A percentile compares a stretch with the other conserved stretches of the same genome.
Conservation (phyloP, 1,140 invertebrate species). For the Dinoponera quadriceps region DNA sequence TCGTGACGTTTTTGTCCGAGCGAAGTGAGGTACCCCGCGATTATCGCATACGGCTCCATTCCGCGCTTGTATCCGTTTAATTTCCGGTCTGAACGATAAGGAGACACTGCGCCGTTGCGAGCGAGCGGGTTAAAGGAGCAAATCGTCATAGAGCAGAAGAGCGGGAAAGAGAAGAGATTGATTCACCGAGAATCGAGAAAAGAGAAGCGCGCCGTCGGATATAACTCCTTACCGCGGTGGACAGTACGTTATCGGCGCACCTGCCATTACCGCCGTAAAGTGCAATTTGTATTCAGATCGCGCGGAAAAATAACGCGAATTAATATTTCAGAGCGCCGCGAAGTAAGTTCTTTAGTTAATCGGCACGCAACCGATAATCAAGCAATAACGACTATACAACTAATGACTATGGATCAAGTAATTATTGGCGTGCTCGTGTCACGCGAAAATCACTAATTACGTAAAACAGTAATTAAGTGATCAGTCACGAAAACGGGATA, state of each 20-base stretch:
- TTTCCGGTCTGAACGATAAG: slow-evolving; percentile 56
- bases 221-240: not conserved
- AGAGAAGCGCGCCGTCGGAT: not conserved
- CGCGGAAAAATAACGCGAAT: slow-evolving; percentile 20
- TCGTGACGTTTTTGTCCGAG: slow-evolving; percentile 36
- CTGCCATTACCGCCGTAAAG: slow-evolving; percentile 23
- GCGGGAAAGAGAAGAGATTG: slow-evolving; percentile 5
- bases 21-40: slow-evolving; percentile 38
- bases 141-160: slow-evolving; percentile 3
- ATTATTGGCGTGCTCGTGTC: slow-evolving; percentile 13
- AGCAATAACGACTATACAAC: slow-evolving; percentile 13
- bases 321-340: slow-evolving; percentile 41
- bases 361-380: slow-evolving; percentile 30
- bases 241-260: slow-evolving; percentile 16
- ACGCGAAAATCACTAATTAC: slow-evolving; percentile 27
- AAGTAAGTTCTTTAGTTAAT: slow-evolving; percentile 14
- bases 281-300: slow-evolving; percentile 30
- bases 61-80: slow-evolving; percentile 56
- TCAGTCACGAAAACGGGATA: slow-evolving; percentile 10
- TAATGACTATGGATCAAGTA: slow-evolving; percentile 17
- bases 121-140: slow-evolving; percentile 24
- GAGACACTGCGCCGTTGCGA: not conserved
- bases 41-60: slow-evolving; percentile 57
- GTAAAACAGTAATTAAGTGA: slow-evolving; percentile 34
- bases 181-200: slow-evolving; percentile 30